Percentiles rank a stretch among this genome's conserved stretches.
Conservation (phyloP, 2,113 vertebrate species). For the Phalacrocorax carbo region DNA sequence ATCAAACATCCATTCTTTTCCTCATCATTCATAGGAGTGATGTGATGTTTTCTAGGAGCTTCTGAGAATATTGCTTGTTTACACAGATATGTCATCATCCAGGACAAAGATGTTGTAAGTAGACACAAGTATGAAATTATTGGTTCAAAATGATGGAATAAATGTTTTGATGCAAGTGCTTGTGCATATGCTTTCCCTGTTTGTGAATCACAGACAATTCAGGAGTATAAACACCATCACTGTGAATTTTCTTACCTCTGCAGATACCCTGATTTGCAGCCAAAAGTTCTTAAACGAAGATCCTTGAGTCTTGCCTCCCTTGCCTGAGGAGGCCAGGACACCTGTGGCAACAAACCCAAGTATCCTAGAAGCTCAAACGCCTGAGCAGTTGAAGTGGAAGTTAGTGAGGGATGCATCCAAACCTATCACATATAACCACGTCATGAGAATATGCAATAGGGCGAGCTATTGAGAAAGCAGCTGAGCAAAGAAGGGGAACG, state of each 20-base stretch:
- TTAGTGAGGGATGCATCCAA: neutral
- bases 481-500: neutral
- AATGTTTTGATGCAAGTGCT: neutral
- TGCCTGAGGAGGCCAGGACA: neutral
- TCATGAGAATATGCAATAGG: neutral
- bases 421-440: fast-evolving
- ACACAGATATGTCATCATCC: fast-evolving
- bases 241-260: neutral
- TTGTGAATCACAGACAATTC: neutral
- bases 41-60: neutral
- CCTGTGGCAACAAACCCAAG: neutral
- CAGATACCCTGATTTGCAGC: neutral
- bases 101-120: fast-evolving
- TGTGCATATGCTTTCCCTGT: neutral
- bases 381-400: neutral
- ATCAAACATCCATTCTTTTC: neutral
- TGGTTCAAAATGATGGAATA: neutral
- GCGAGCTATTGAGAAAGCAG: neutral
- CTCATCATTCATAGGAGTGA: neutral
- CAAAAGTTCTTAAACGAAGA: neutral
- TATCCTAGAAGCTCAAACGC: neutral
- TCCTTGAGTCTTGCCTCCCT: neutral
- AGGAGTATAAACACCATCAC: neutral
- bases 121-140: neutral
- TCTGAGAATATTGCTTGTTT: neutral